Conservation (phyloP, 2,888 invertebrate species). For the Brachyptera risi region DNA sequence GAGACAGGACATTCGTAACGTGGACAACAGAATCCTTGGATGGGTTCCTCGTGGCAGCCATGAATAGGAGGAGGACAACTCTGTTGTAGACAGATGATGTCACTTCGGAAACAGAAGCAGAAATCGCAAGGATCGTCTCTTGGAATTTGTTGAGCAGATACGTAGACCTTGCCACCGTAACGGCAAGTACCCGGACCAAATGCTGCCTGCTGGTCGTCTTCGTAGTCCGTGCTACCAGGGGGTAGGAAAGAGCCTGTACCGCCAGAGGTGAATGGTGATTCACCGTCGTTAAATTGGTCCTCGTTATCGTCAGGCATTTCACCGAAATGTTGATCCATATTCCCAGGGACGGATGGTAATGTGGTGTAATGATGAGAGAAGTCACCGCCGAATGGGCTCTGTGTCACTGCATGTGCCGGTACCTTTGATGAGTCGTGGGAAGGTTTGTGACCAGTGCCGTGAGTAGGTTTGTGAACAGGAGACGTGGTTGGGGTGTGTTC, state of each 20-base stretch:
- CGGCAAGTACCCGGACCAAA: conserved; percentile 88
- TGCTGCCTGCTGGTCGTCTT: conserved; percentile 62
- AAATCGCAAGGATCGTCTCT: conserved; percentile 93
- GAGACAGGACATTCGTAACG: conserved; percentile 90
- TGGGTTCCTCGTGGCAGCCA: conserved; percentile 87
- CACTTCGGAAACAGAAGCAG: conserved; percentile 95
- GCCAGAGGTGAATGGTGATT: conserved; percentile 40
- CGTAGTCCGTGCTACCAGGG: conserved; percentile 38
- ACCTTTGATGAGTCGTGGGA: background rate
- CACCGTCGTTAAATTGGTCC: conserved; percentile 30
- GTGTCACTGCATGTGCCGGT: background rate
- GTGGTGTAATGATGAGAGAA: conserved; percentile 14
- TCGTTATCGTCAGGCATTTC: background rate
- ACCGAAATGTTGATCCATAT: conserved; percentile 36
- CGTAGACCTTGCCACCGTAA: conserved; percentile 88
- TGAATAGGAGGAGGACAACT: conserved; percentile 92
- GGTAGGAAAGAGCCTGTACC: conserved; percentile 30
- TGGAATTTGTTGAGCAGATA: conserved; percentile 92
- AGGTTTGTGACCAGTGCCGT: background rate
- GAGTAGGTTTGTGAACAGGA: background rate
- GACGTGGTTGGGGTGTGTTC: background rate
- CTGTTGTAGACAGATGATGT: conserved; percentile 92
- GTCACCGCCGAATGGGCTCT: background rate
- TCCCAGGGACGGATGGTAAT: conserved; percentile 17
- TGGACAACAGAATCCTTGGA: conserved; percentile 91